phyloP scores from a whole-genome alignment of 2,888 invertebrate genomes.

The Tenodera sinensis region DNA sequence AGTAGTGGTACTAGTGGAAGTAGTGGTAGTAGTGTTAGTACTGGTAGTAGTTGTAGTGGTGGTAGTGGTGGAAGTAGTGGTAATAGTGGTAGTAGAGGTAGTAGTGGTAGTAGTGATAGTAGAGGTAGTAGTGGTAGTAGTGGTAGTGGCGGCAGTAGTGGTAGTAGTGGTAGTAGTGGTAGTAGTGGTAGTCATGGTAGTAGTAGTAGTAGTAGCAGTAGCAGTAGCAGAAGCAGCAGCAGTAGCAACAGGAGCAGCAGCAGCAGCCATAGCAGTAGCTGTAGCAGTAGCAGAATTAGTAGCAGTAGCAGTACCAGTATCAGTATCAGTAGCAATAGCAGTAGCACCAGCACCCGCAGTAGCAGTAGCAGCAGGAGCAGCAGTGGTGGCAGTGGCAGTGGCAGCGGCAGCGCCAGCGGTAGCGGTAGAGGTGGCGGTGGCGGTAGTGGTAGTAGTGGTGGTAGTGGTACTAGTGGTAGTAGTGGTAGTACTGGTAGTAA shows the following conservation, averaged over 20 bases:
- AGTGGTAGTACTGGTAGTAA: not conserved
- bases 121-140: not conserved
- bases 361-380: not conserved
- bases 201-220: slow-evolving; percentile 43
- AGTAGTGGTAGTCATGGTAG: slow-evolving; percentile 48
- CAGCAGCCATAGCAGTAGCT: slow-evolving; percentile 31
- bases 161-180: slow-evolving; percentile 22
- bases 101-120: no score
- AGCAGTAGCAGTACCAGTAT: not conserved
- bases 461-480: not conserved
- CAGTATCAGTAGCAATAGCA: not conserved
- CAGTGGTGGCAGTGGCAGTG: not conserved
- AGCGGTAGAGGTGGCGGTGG: not conserved
- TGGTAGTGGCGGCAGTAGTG: not conserved
- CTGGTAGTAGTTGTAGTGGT: no score
- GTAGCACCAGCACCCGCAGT: not conserved
- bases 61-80: no score
- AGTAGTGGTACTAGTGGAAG: no score
- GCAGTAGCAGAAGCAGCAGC: slow-evolving; percentile 18
- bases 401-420: not conserved
- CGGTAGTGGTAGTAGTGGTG: not conserved
- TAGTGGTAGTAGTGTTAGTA: no score
- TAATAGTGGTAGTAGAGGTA: no score
- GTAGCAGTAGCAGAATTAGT: not conserved
- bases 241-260: no score